Conservation (phyloP, 2,797 vertebrate genomes). For the Enteromius thamalakanensis region DNA sequence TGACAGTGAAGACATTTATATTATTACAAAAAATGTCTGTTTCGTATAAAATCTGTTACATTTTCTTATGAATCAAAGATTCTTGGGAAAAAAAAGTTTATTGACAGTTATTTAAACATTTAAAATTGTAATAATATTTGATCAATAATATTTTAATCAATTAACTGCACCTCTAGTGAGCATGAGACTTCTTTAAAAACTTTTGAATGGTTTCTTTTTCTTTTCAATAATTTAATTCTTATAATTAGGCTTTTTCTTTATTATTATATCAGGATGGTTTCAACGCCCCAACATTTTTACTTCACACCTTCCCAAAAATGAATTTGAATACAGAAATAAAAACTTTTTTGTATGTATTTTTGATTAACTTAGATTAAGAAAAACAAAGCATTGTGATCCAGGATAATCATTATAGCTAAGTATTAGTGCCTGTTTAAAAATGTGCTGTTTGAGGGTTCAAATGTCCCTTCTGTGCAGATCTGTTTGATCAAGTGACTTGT, state of each 20-base stretch:
- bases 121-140: too few relatives aligned
- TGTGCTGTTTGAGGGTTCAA: neutral
- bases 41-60: neutral
- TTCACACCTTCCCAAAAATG: neutral
- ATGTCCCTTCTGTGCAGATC: neutral
- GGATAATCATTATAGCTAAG: neutral
- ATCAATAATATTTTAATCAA: too few relatives aligned
- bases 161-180: too few relatives aligned
- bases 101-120: too few relatives aligned
- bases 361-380: neutral
- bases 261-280: neutral
- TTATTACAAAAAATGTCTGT: neutral
- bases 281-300: neutral
- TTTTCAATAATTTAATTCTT: neutral
- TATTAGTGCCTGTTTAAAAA: neutral
- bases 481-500: constrained; percentile 31
- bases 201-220: neutral
- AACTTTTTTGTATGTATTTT: neutral
- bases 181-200: neutral
- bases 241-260: neutral
- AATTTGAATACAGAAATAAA: neutral
- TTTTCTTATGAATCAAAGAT: neutral
- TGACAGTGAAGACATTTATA: neutral
- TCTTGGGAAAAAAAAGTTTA: neutral
- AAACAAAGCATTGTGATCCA: neutral